phyloP scores from a whole-genome alignment of 2,797 vertebrate genomes.

The Lacerta agilis region DNA sequence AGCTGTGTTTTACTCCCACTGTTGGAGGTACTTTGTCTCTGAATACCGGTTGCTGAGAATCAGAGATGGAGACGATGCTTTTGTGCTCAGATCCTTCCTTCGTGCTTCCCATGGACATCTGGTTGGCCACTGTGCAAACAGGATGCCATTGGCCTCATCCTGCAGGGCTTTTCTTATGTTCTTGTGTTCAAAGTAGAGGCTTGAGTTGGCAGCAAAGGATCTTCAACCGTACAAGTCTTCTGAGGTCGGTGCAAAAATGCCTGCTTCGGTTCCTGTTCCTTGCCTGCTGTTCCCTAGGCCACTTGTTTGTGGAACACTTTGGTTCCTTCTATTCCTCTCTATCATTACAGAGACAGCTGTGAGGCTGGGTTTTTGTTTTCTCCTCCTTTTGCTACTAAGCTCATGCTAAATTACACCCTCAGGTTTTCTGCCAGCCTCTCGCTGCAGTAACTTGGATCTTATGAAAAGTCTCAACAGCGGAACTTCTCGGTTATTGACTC shows the following conservation, averaged over 20 bases:
- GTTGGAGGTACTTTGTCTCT: too few species aligned
- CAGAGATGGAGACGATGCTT: too few species aligned
- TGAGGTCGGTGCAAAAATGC: not conserved
- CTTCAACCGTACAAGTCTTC: not conserved
- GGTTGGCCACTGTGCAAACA: too few species aligned
- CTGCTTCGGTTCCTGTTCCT: not conserved
- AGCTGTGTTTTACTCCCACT: too few species aligned
- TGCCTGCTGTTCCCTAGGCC: not conserved
- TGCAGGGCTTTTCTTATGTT: too few species aligned
- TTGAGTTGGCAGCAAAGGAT: not conserved
- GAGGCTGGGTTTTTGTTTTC: not conserved
- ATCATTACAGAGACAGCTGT: not conserved
- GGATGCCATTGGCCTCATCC: too few species aligned
- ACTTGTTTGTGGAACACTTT: not conserved
- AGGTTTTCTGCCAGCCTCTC: conserved; percentile 20
- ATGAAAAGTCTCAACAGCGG: not conserved
- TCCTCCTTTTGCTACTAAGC: conserved; percentile 17
- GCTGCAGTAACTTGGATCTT: conserved; percentile 25
- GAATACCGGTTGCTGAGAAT: too few species aligned
- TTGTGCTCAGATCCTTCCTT: too few species aligned
- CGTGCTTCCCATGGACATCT: too few species aligned
- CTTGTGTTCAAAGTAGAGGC: not conserved
- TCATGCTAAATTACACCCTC: conserved; percentile 43
- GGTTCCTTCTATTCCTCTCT: not conserved
- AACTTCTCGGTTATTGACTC: conserved; percentile 40